A percentile compares a stretch with the other conserved stretches of the same genome.
These are phyloP conservation scores for Chloroclystis v-ata DNA, from an alignment of 2,888 invertebrate species.

Conservation along the genomic window DNA sequence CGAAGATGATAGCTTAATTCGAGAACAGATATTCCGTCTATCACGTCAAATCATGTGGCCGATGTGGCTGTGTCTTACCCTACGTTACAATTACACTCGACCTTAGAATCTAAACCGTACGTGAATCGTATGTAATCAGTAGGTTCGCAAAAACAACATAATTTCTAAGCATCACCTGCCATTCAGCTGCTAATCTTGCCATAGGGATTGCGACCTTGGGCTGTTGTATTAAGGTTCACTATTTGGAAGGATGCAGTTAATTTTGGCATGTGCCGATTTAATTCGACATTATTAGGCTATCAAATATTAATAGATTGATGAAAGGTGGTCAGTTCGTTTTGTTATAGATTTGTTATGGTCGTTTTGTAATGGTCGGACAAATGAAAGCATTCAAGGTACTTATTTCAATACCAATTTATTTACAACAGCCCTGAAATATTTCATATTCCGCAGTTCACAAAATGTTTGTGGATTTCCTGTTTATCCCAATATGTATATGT, in stretches of 20 bases:
- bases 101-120: constrained; percentile 28
- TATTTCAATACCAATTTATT: too few species aligned
- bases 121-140: constrained; percentile 15
- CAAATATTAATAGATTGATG: constrained; percentile 14
- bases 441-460: too few species aligned
- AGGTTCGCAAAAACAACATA: constrained; percentile 17
- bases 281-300: constrained; percentile 17
- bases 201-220: constrained; percentile 8
- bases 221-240: background rate
- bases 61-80: too few species aligned
- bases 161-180: constrained; percentile 20
- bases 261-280: constrained; percentile 28
- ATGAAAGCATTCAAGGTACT: too few species aligned
- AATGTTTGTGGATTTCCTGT: too few species aligned
- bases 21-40: too few species aligned
- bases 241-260: constrained; percentile 1
- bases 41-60: too few species aligned
- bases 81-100: constrained; percentile 34
- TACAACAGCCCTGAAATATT: too few species aligned
- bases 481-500: too few species aligned
- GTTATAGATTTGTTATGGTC: too few species aligned
- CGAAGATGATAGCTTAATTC: too few species aligned
- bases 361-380: too few species aligned
- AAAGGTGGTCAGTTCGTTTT: constrained; percentile 6
- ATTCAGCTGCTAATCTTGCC: constrained; percentile 13